Evolutionary conservation across 2,888 invertebrate genomes (phyloP).

Genomic region (Agonopterix alstromeriana): DNA sequence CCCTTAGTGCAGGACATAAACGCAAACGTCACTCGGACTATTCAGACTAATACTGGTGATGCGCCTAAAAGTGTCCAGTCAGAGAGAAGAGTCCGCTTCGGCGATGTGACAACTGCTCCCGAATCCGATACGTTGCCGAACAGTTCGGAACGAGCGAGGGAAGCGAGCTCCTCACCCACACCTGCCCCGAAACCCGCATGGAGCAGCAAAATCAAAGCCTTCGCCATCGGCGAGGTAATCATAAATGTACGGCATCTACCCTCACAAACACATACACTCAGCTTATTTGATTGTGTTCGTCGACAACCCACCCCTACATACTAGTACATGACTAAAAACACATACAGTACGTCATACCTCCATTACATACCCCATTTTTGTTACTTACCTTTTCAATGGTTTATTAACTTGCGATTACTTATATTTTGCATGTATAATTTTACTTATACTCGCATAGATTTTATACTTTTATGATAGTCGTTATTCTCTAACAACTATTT

Average conservation of each 20-base stretch:
- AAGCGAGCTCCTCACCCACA: constrained; percentile 48
- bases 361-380: constrained; percentile 52
- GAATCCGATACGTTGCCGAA: constrained; percentile 53
- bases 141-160: constrained; percentile 51
- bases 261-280: constrained; percentile 29
- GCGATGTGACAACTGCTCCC: constrained; percentile 60
- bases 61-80: constrained; percentile 56
- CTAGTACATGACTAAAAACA: constrained; percentile 44
- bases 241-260: constrained; percentile 60
- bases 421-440: constrained; percentile 70
- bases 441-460: constrained; percentile 42
- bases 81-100: constrained; percentile 71
- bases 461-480: constrained; percentile 40
- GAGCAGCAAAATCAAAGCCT: constrained; percentile 74
- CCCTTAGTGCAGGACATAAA: constrained; percentile 54
- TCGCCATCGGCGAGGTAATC: constrained; percentile 76
- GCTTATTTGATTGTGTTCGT: constrained; percentile 72
- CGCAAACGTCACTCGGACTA: constrained; percentile 48
- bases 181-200: constrained; percentile 64
- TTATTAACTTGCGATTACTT: constrained; percentile 64
- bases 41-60: constrained; percentile 38
- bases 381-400: constrained; percentile 42
- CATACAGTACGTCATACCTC: constrained; percentile 46
- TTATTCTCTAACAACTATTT: constrained; percentile 36
- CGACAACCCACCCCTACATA: constrained; percentile 46